These are phyloP conservation scores for Denticeps clupeoides DNA, from an alignment of 2,797 vertebrate genomes.

Conservation along the genomic window DNA sequence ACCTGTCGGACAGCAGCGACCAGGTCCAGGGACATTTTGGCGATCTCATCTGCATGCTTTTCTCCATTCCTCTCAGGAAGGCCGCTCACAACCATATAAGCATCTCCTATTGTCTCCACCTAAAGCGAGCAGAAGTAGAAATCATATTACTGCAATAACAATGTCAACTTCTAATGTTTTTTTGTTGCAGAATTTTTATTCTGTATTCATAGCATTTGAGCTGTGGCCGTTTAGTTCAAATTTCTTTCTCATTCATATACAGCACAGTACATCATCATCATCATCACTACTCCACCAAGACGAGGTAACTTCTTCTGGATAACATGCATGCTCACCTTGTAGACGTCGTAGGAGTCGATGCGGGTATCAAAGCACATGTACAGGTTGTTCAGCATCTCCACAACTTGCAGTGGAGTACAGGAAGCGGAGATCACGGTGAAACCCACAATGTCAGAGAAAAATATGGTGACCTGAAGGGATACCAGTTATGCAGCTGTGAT, in stretches of 20 bases:
- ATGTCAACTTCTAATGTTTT: too few relatives aligned
- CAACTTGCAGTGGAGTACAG: slow-evolving; percentile 75
- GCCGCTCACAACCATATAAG: slow-evolving; percentile 83
- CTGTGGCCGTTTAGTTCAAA: too few relatives aligned
- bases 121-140: too few relatives aligned
- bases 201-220: too few relatives aligned
- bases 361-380: slow-evolving; percentile 81
- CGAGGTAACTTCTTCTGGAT: too few relatives aligned
- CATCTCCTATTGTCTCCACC: slow-evolving; percentile 82
- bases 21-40: slow-evolving; percentile 82
- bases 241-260: too few relatives aligned
- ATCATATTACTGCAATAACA: too few relatives aligned
- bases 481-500: too few relatives aligned
- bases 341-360: slow-evolving; percentile 77
- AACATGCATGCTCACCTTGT: slow-evolving; percentile 66
- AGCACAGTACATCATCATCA: too few relatives aligned
- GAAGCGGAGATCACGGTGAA: slow-evolving; percentile 81
- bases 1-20: slow-evolving; percentile 79
- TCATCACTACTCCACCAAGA: too few relatives aligned
- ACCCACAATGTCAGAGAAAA: slow-evolving; percentile 82
- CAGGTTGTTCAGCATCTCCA: slow-evolving; percentile 81
- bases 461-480: slow-evolving; percentile 71
- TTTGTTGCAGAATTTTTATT: too few relatives aligned
- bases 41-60: slow-evolving; percentile 70
- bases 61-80: slow-evolving; percentile 77